These are phyloP conservation scores for Eumerus sabulonum DNA, from an alignment of 2,888 invertebrate species.

Conservation along the genomic window DNA sequence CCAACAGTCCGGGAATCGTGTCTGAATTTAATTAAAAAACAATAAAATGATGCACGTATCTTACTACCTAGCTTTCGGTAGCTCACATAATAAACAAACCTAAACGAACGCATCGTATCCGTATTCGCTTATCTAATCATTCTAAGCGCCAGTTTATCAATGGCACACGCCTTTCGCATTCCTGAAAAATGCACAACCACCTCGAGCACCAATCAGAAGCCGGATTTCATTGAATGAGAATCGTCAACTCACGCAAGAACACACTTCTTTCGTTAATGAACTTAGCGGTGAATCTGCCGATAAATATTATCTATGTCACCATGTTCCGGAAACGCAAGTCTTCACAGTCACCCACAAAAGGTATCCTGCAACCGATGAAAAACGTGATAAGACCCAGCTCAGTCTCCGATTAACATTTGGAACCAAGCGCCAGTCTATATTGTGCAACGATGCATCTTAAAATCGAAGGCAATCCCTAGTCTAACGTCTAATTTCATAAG, in stretches of 20 bases:
- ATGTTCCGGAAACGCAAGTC: constrained; percentile 17
- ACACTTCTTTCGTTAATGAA: constrained; percentile 63
- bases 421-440: constrained; percentile 6
- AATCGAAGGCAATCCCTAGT: constrained; percentile 11
- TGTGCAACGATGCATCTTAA: constrained; percentile 41
- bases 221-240: constrained; percentile 33
- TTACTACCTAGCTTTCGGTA: too few relatives aligned
- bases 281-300: constrained; percentile 59
- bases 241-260: constrained; percentile 20
- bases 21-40: too few relatives aligned
- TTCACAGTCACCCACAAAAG: background rate
- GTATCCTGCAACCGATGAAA: background rate
- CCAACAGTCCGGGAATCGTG: too few relatives aligned
- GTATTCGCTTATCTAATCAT: constrained; percentile 3
- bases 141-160: constrained; percentile 22
- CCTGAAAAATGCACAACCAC: background rate
- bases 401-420: constrained; percentile 47
- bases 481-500: constrained; percentile 24
- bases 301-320: constrained; percentile 10
- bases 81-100: background rate
- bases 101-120: background rate
- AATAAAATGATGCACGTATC: too few relatives aligned
- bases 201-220: background rate
- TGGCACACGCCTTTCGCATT: constrained; percentile 2
- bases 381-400: constrained; percentile 25